Conservation (phyloP, 2,888 invertebrate species). For the Cerastoderma edule region DNA sequence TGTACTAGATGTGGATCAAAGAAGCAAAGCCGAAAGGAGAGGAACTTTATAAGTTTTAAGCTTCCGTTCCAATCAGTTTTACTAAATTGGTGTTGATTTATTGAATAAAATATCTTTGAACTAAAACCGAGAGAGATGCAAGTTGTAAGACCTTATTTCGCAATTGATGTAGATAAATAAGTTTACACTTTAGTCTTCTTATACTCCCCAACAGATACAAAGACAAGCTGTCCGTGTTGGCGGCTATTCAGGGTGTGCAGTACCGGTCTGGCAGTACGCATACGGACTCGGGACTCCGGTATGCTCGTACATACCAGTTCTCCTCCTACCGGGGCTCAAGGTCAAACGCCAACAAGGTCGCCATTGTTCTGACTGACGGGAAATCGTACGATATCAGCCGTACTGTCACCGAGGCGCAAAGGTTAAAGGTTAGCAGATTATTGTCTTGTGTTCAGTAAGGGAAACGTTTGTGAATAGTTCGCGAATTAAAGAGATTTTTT, state of each 20-base stretch:
- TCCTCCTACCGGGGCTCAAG: slow-evolving; percentile 54
- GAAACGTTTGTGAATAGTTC: no score
- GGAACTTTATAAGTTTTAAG: no score
- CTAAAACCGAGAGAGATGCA: no score
- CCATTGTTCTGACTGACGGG: slow-evolving; percentile 68
- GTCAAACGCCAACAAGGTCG: slow-evolving; percentile 56
- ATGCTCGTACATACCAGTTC: slow-evolving; percentile 59
- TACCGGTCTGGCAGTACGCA: slow-evolving; percentile 57
- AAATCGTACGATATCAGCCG: slow-evolving; percentile 49
- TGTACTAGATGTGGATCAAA: no score
- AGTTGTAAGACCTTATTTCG: no score
- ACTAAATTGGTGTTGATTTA: no score
- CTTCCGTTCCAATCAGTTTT: no score
- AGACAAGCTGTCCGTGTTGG: slow-evolving; percentile 56
- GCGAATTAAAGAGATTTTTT: no score
- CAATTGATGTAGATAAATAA: neutral
- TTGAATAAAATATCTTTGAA: no score
- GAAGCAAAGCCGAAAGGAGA: no score
- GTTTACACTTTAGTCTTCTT: neutral
- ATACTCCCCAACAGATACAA: slow-evolving; percentile 7
- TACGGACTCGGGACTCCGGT: slow-evolving; percentile 57
- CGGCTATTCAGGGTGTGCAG: slow-evolving; percentile 43
- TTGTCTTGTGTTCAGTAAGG: no score
- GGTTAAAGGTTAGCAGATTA: slow-evolving; percentile 52
- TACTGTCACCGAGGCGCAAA: slow-evolving; percentile 58